Conservation (phyloP, 2,797 vertebrate genomes). For the Dallia pectoralis region DNA sequence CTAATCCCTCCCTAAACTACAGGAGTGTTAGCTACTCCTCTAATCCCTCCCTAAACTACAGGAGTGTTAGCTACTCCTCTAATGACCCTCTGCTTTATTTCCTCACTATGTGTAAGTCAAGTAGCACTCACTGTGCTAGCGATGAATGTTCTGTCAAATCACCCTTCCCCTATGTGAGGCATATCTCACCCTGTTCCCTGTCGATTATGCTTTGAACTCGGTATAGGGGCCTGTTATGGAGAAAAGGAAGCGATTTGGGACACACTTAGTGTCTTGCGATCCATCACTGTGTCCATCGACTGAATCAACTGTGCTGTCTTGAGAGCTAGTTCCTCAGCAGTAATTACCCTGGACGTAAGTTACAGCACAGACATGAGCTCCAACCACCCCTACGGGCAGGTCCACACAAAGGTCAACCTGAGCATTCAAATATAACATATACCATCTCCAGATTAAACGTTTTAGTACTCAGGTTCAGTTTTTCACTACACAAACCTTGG, state of each 20-base stretch:
- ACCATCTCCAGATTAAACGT: no score
- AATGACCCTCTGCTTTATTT: slow-evolving; percentile 49
- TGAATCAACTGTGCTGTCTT: slow-evolving; percentile 58
- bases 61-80: slow-evolving; percentile 56
- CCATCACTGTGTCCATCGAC: slow-evolving; percentile 35
- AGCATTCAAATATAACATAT: no score
- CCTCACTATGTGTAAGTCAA: slow-evolving; percentile 60
- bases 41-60: slow-evolving; percentile 45
- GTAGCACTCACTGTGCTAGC: slow-evolving; percentile 38
- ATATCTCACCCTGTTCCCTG: not conserved
- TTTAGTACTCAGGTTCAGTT: no score
- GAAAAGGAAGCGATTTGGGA: no score
- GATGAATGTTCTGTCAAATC: slow-evolving; percentile 64
- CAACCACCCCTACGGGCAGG: not conserved
- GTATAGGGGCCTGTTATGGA: no score
- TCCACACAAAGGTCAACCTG: no score
- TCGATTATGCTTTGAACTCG: no score
- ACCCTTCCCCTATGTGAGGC: slow-evolving; percentile 50
- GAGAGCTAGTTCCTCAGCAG: slow-evolving; percentile 62
- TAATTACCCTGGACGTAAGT: slow-evolving; percentile 43
- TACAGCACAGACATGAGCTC: not conserved
- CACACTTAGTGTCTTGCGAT: no score
- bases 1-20: slow-evolving; percentile 42
- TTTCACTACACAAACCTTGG: no score
- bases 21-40: slow-evolving; percentile 42